These are phyloP conservation scores for Sebastes goodei DNA, from an alignment of 2,797 vertebrate genomes.

Conservation along the genomic window DNA sequence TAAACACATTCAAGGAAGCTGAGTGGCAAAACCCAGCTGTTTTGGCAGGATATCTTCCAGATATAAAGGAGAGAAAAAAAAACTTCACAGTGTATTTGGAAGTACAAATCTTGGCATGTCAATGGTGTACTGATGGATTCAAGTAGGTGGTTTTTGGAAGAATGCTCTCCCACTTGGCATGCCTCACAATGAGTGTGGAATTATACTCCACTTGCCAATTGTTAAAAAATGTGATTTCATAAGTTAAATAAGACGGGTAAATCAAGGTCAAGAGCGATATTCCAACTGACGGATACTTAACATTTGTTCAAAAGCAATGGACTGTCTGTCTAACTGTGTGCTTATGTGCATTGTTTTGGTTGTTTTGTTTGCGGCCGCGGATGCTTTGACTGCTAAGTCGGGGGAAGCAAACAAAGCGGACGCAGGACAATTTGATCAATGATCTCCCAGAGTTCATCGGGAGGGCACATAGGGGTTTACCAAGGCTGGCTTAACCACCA, in stretches of 20 bases:
- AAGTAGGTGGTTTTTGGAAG: constrained; percentile 78
- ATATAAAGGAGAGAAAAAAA: constrained; percentile 57
- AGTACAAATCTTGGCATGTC: constrained; percentile 75
- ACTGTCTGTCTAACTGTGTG: constrained; percentile 40
- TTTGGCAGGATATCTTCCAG: constrained; percentile 68
- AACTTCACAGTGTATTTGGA: constrained; percentile 66
- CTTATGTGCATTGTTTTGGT: constrained; percentile 58
- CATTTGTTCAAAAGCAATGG: constrained; percentile 38
- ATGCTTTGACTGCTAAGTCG: constrained; percentile 75
- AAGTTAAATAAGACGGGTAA: constrained; percentile 72
- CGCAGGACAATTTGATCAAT: constrained; percentile 82
- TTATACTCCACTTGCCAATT: constrained; percentile 71
- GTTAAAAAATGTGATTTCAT: constrained; percentile 74
- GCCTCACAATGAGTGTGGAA: constrained; percentile 72
- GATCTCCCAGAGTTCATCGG: constrained; percentile 81
- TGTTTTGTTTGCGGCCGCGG: constrained; percentile 73
- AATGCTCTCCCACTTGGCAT: constrained; percentile 76
- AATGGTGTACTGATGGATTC: constrained; percentile 72
- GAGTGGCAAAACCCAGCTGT: constrained; percentile 76
- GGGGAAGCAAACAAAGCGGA: constrained; percentile 81
- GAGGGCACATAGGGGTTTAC: constrained; percentile 81
- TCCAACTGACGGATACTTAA: constrained; percentile 42
- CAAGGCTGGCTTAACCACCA: constrained; percentile 85
- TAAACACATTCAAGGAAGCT: constrained; percentile 73
- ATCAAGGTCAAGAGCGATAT: constrained; percentile 69